A percentile compares a stretch with the other conserved stretches of the same genome.
Evolutionary conservation across 2,888 invertebrate species (phyloP).

Genomic region (Myopa testacea): DNA sequence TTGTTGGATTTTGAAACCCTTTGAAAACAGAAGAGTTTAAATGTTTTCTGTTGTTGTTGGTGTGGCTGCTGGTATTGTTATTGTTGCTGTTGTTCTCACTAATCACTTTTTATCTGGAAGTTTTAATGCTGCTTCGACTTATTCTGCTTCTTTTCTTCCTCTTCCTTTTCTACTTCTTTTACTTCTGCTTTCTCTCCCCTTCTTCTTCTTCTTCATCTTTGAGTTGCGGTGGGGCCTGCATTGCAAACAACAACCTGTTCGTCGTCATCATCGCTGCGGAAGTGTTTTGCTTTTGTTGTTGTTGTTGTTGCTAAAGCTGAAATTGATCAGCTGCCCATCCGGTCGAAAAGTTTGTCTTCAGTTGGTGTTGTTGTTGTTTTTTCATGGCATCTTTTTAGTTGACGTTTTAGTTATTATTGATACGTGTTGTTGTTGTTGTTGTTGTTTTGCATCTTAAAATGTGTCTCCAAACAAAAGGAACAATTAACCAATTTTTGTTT

Average conservation of each 20-base stretch:
- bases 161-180: neutral
- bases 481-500: neutral
- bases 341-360: constrained; percentile 18
- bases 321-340: constrained; percentile 39
- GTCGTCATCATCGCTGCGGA: neutral
- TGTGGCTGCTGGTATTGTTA: constrained; percentile 34
- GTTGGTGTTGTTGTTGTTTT: neutral
- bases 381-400: neutral
- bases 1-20: constrained; percentile 30
- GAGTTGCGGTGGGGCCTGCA: neutral
- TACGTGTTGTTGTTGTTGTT: neutral
- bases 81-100: constrained; percentile 37
- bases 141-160: neutral
- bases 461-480: constrained; percentile 36
- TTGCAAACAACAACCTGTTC: constrained; percentile 24
- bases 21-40: constrained; percentile 11
- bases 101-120: constrained; percentile 32
- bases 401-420: constrained; percentile 8
- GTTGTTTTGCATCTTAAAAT: constrained; percentile 21
- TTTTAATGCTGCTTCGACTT: neutral
- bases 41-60: constrained; percentile 24
- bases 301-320: constrained; percentile 25
- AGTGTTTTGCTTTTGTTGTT: constrained; percentile 13
- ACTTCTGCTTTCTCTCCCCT: too few species aligned
- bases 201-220: too few species aligned